Conservation (phyloP, 2,888 invertebrate species). For the Nasonovia ribisnigri region DNA sequence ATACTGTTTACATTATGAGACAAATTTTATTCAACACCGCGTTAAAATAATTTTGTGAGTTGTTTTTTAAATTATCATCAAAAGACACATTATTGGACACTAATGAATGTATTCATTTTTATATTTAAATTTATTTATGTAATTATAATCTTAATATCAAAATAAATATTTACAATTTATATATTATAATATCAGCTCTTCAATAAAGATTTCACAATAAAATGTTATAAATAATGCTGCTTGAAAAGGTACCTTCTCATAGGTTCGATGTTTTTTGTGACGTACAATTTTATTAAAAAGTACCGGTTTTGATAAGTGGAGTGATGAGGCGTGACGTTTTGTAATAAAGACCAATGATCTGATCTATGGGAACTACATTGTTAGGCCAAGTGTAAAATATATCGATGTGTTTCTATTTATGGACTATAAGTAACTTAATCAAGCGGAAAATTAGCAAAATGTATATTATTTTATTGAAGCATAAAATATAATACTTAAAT, state of each 20-base stretch:
- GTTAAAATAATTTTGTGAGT: not conserved
- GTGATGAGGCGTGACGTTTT: constrained; percentile 1
- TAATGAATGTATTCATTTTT: not conserved
- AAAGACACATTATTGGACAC: not conserved
- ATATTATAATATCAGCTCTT: too few species aligned
- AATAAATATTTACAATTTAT: not conserved
- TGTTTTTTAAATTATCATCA: not conserved
- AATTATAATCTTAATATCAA: not conserved
- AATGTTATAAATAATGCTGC: not conserved
- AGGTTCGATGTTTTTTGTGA: not conserved
- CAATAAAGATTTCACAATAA: not conserved
- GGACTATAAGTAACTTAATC: constrained; percentile 3
- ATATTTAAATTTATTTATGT: too few species aligned
- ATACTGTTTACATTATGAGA: not conserved
- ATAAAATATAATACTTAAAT: not conserved
- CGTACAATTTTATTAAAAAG: constrained; percentile 11
- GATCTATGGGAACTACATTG: constrained; percentile 29
- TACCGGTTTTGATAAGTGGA: not conserved
- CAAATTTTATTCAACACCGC: not conserved
- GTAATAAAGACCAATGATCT: constrained; percentile 11
- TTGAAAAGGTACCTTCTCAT: not conserved
- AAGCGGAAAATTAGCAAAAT: constrained; percentile 30
- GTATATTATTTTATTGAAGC: not conserved
- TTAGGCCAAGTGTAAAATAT: constrained; percentile 26
- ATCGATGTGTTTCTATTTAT: not conserved